Evolutionary conservation across 2,888 invertebrate genomes (phyloP), one percentile per base, ranked within the genome.

Genomic region (Catocala sponsa): DNA sequence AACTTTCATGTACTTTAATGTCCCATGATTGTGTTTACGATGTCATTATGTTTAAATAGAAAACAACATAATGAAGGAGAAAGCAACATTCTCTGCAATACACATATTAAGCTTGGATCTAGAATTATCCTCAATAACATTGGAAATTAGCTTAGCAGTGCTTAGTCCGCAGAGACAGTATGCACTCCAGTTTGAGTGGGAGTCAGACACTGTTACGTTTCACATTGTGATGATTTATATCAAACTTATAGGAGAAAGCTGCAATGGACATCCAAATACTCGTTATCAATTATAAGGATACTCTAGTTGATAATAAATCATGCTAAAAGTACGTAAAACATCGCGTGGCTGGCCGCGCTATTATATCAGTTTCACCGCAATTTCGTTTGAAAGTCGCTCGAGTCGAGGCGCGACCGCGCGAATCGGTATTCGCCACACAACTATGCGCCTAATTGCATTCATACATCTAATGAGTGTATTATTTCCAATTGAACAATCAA

Each of bases 401-500:
- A 77, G 68, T 73, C 65, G 46, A 66, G 70, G 79, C 72, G 83
- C 91, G 88, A 82, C 90, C 92, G 87, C 86, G 91, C 89, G 91
- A 83, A 84, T 88, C 92, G 89, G 82, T 84, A 88, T 87, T 87
- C 83, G 82, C 82, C 74, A 64, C 76, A 78, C 82, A 85, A 87
- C 81, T 90, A 91, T 91, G 89, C 89, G 81, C 76, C 84, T 91
- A 91, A 91, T 91, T 91, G 85, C 89, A 86, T 84, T 85, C 83
- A 85, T 79, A 85, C 80, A 80, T 82, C 80, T 87, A 88, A 89
- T 84, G 78, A 85, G 87, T 84, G 80, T 82, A 85, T 84, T 87
- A 81, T 87, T 87, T 87, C 85, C 78, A 74, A 88, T 84, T 81
- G 80, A 83, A 80, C 80, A 79, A 86, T 82, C 75, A 83, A 87